These are phyloP conservation scores for Hirtodrosophila cameraria DNA, from an alignment of 2,888 invertebrate species.

Conservation along the genomic window DNA sequence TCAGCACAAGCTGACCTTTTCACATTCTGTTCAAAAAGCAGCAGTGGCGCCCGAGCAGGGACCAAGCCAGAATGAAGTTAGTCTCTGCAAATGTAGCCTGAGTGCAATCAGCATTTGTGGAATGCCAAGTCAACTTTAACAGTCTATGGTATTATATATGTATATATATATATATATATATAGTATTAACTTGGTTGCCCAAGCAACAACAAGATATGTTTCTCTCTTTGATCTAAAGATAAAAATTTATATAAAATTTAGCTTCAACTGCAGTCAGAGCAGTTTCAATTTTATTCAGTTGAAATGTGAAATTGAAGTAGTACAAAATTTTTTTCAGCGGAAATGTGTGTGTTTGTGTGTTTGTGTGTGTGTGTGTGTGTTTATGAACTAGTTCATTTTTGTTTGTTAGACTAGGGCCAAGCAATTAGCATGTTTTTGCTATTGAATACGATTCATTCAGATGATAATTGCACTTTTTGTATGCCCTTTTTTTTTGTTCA, in stretches of 20 bases:
- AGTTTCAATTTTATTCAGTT: too few species aligned
- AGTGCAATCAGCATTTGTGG: slow-evolving; percentile 21
- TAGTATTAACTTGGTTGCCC: slow-evolving; percentile 16
- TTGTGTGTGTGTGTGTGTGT: neutral
- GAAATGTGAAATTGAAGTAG: too few species aligned
- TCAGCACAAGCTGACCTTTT: slow-evolving; percentile 45
- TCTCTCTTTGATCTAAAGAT: slow-evolving; percentile 3
- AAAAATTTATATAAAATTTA: too few species aligned
- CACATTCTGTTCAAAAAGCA: neutral
- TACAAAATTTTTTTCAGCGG: neutral
- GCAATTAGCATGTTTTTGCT: slow-evolving; percentile 35
- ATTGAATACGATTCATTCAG: slow-evolving; percentile 13
- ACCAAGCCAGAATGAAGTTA: slow-evolving; percentile 20
- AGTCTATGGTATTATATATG: too few species aligned
- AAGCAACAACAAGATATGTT: slow-evolving; percentile 3
- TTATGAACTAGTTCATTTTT: slow-evolving; percentile 21
- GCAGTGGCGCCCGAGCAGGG: slow-evolving; percentile 9
- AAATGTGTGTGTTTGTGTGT: neutral
- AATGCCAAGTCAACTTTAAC: slow-evolving; percentile 22
- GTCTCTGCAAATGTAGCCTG: slow-evolving; percentile 7
- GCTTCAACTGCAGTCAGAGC: too few species aligned
- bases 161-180: too few species aligned
- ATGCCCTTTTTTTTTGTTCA: too few species aligned
- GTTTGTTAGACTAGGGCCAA: slow-evolving; percentile 2
- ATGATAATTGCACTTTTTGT: too few species aligned